A percentile compares a stretch with the other conserved stretches of the same genome.
These are phyloP conservation scores for Coelogynopora nodosa DNA, from an alignment of 2,888 invertebrate species.

Conservation along the genomic window DNA sequence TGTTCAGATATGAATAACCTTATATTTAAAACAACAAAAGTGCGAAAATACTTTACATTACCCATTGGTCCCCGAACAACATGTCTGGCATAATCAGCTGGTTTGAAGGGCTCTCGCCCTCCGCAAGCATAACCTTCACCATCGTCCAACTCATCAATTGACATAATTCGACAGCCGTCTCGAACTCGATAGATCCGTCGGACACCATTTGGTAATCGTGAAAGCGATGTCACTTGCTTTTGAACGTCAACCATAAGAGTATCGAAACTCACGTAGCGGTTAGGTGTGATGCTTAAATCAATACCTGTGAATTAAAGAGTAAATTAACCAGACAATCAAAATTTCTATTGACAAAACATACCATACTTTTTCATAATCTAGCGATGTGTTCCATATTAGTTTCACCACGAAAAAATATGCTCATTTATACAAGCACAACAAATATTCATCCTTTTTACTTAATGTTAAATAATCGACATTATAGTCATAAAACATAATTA, in stretches of 20 bases:
- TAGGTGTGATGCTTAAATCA: slow-evolving; percentile 36
- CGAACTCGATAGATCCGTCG: slow-evolving; percentile 15
- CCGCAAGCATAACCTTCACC: slow-evolving; percentile 31
- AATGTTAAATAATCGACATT: no score
- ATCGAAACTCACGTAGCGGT: slow-evolving; percentile 21
- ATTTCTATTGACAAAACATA: no score
- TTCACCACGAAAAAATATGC: no score
- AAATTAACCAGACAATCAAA: no score
- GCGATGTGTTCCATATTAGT: no score
- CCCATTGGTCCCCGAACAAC: background rate
- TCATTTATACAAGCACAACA: no score
- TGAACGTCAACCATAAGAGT: slow-evolving; percentile 5
- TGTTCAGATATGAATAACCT: no score
- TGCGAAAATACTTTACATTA: no score
- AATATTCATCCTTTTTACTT: no score
- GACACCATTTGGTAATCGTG: slow-evolving; percentile 12
- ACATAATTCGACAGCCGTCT: slow-evolving; percentile 1
- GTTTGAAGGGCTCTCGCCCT: slow-evolving; percentile 36
- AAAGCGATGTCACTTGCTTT: background rate
- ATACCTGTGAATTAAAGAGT: slow-evolving; percentile 15
- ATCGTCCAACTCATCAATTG: slow-evolving; percentile 34
- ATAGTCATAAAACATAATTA: no score
- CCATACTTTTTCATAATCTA: no score
- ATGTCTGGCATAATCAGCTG: background rate
- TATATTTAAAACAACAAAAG: no score